These are phyloP conservation scores for Drosophila anomelani DNA, from an alignment of 2,888 invertebrate genomes.

Conservation along the genomic window DNA sequence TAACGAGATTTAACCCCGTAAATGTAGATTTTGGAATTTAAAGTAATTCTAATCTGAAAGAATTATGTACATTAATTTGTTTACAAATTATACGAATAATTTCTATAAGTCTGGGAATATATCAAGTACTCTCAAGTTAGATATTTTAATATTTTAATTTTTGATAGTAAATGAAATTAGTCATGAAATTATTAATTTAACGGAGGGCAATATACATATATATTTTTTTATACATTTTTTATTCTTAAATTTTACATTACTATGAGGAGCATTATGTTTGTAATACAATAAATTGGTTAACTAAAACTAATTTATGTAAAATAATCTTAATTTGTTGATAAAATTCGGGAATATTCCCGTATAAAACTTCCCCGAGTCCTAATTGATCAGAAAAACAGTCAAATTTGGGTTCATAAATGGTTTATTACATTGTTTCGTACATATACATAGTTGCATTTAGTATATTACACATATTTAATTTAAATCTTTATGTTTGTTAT, in stretches of 20 bases:
- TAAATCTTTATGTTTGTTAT: slow-evolving; percentile 46
- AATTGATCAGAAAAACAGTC: neutral
- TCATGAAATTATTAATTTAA: no score
- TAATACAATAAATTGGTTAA: no score
- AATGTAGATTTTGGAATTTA: neutral
- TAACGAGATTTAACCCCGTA: neutral
- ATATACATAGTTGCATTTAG: slow-evolving; percentile 36
- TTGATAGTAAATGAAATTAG: no score
- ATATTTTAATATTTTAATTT: no score
- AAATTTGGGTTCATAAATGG: slow-evolving; percentile 9
- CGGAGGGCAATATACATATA: no score
- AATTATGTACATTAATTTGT: neutral
- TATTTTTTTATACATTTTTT: no score
- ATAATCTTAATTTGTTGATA: neutral
- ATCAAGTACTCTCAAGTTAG: no score
- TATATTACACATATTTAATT: slow-evolving; percentile 40
- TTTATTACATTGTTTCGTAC: slow-evolving; percentile 39
- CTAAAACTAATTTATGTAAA: no score
- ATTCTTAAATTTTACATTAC: no score
- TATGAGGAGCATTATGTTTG: no score
- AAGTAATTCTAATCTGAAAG: neutral
- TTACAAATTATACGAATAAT: neutral
- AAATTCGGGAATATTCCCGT: neutral
- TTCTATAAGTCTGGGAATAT: no score
- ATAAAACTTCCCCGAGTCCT: neutral